Conservation (phyloP, 1,140 invertebrate genomes). For the Drosophila nigromelanica region DNA sequence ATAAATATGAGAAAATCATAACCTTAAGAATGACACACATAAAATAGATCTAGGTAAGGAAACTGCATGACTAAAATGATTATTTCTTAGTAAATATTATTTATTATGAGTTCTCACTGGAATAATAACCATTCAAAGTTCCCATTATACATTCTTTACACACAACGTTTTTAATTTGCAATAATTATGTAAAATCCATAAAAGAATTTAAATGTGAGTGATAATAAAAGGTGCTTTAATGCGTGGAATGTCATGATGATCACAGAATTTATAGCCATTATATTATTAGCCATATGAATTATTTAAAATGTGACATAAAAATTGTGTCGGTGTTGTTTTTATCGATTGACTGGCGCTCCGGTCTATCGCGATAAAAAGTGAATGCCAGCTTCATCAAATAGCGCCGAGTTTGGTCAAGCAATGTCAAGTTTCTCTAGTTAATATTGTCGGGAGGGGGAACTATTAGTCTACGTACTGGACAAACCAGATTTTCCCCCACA, state of each 20-base stretch:
- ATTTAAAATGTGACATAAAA: conserved; percentile 48
- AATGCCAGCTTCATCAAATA: conserved; percentile 45
- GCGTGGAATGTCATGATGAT: conserved; percentile 41
- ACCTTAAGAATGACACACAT: neutral
- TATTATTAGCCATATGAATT: conserved; percentile 57
- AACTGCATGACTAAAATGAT: neutral
- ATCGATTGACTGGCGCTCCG: conserved; percentile 24
- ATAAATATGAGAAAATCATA: conserved; percentile 48
- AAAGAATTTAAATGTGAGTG: neutral
- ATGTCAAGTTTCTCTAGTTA: conserved; percentile 71
- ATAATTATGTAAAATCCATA: neutral
- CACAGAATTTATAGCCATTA: conserved; percentile 46
- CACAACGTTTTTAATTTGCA: neutral
- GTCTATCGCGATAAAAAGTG: conserved; percentile 57
- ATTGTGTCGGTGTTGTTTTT: conserved; percentile 37
- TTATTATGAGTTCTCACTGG: neutral
- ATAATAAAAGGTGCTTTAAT: conserved; percentile 30
- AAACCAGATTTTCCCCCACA: conserved; percentile 42
- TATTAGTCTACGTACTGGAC: conserved; percentile 22
- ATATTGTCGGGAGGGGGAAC: conserved; percentile 20
- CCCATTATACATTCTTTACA: neutral
- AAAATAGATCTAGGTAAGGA: conserved; percentile 1
- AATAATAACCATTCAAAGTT: neutral
- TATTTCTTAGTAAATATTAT: neutral
- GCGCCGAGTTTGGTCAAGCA: conserved; percentile 58